Evolutionary conservation across 1,140 invertebrate genomes (phyloP).

Genomic region (Neomicropteryx cornuta): DNA sequence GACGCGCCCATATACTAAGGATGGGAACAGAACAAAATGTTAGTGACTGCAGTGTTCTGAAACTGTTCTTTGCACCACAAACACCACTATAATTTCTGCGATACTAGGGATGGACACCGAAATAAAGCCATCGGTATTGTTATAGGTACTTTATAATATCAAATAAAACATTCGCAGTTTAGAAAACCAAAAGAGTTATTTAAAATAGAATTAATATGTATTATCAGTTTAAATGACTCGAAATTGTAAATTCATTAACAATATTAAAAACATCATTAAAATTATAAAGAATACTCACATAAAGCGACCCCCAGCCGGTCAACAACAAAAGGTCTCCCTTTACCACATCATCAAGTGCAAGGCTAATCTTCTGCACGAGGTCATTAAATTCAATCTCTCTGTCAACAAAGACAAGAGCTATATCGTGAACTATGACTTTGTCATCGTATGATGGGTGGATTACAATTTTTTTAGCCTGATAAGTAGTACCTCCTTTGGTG

Average conservation of each 20-base stretch:
- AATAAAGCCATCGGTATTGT: no score
- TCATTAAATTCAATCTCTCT: constrained; percentile 27
- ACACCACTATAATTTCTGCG: no score
- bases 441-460: constrained; percentile 28
- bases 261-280: not conserved
- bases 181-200: not conserved
- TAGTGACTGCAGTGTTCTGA: not conserved
- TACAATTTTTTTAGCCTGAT: constrained; percentile 25
- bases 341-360: constrained; percentile 28
- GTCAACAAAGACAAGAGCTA: constrained; percentile 31
- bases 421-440: constrained; percentile 27
- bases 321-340: constrained; percentile 25
- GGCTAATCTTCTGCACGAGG: constrained; percentile 29
- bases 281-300: not conserved
- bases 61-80: not conserved
- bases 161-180: not conserved
- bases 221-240: not conserved
- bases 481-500: constrained; percentile 19
- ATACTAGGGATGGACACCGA: not conserved
- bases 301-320: constrained; percentile 38
- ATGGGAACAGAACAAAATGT: constrained; percentile 3
- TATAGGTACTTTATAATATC: not conserved
- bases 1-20: constrained; percentile 40
- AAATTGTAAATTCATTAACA: not conserved
- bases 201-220: not conserved